These are phyloP conservation scores for Aphaenogaster rudis DNA, from an alignment of 1,140 invertebrate species.

Conservation along the genomic window DNA sequence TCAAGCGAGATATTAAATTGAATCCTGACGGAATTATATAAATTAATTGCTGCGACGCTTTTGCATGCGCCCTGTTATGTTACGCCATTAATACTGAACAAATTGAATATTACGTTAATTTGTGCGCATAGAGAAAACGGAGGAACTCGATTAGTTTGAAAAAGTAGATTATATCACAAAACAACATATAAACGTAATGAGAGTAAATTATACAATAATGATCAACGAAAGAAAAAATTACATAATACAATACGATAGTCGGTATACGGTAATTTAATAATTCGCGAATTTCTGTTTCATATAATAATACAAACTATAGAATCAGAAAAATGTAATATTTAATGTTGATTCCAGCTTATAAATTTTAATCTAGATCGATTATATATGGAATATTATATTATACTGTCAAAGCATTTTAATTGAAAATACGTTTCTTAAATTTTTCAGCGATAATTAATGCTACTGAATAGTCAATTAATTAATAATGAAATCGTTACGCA, in stretches of 20 bases:
- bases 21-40: constrained; percentile 15
- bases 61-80: neutral
- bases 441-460: neutral
- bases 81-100: constrained; percentile 28
- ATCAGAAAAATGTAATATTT: neutral
- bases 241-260: neutral
- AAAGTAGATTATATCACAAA: constrained; percentile 29
- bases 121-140: neutral
- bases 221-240: neutral
- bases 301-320: neutral
- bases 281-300: constrained; percentile 1
- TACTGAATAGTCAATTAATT: neutral
- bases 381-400: neutral
- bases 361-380: neutral
- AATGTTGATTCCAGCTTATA: neutral
- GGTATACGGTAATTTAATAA: neutral
- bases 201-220: constrained; percentile 3
- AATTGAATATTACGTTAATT: constrained; percentile 44
- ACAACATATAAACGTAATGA: neutral
- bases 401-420: neutral
- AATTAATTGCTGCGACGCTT: constrained; percentile 34
- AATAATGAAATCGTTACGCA: neutral
- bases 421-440: neutral
- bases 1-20: constrained; percentile 27
- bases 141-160: constrained; percentile 30